A percentile compares a stretch with the other conserved stretches of the same genome.
phyloP scores from a whole-genome alignment of 2,113 vertebrate genomes.

The Trogon melanurus region DNA sequence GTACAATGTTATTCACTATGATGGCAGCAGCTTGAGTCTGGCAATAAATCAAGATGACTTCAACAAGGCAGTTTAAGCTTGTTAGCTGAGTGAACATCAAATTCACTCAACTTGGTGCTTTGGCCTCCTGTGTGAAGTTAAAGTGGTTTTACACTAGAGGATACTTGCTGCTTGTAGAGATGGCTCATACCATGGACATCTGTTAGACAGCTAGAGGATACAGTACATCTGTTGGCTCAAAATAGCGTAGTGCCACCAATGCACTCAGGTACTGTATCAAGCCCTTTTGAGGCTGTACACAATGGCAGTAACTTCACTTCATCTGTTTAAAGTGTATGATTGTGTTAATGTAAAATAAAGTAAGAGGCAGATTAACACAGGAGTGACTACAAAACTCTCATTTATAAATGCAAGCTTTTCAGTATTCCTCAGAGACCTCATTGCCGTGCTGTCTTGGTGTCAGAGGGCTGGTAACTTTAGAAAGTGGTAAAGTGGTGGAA shows the following conservation, averaged over 20 bases:
- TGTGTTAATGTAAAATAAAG: neutral
- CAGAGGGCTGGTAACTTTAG: neutral
- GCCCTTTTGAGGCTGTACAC: neutral
- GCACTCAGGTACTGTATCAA: neutral
- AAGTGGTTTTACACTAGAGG: neutral
- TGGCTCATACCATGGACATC: rapidly evolving
- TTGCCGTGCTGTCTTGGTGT: neutral
- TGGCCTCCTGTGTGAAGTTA: neutral
- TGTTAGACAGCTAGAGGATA: neutral
- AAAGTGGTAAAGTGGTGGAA: neutral
- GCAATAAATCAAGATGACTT: neutral
- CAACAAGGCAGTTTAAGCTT: neutral
- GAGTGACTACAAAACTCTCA: neutral
- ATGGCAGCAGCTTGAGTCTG: neutral
- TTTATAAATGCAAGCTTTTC: neutral
- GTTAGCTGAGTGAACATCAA: neutral
- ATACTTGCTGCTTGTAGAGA: neutral
- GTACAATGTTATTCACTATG: neutral
- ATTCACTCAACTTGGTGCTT: neutral
- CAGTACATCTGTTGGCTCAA: neutral
- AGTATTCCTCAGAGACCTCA: neutral
- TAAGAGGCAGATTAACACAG: neutral
- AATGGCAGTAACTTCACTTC: neutral
- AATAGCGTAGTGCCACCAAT: neutral
- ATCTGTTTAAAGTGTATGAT: neutral